A percentile compares a stretch with the other conserved stretches of the same genome.
Evolutionary conservation across 2,113 vertebrate genomes (phyloP).

Genomic region (Gasterosteus nipponicus): DNA sequence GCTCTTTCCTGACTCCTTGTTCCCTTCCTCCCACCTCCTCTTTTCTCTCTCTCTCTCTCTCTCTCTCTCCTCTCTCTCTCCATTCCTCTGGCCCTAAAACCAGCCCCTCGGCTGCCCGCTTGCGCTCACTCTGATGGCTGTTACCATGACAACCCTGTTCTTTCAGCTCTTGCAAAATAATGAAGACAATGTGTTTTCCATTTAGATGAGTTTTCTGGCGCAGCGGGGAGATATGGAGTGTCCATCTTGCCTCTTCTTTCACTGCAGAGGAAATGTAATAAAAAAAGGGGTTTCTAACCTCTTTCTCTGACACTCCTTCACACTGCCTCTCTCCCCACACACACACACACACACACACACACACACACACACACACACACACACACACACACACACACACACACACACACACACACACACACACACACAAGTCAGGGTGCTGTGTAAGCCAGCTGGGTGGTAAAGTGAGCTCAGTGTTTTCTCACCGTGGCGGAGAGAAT

Average conservation of each 20-base stretch:
- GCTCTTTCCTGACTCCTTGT: slow-evolving; percentile 47
- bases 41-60: slow-evolving; percentile 5
- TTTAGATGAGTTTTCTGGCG: slow-evolving; percentile 98
- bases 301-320: slow-evolving; percentile 52
- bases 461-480: slow-evolving; percentile 60
- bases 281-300: slow-evolving; percentile 77
- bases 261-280: slow-evolving; percentile 83
- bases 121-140: slow-evolving; percentile 93
- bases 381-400: slow-evolving; percentile 37
- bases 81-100: slow-evolving; percentile 85
- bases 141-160: slow-evolving; percentile 98
- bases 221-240: slow-evolving; percentile 87
- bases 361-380: slow-evolving; percentile 58
- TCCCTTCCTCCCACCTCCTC: slow-evolving; percentile 19
- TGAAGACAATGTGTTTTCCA: slow-evolving; percentile 99
- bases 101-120: slow-evolving; percentile 82
- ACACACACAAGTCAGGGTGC: slow-evolving; percentile 65
- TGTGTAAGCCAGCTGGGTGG: slow-evolving; percentile 68
- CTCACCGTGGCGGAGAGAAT: slow-evolving; percentile 29
- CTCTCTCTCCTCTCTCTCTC: slow-evolving; percentile 58
- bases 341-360: slow-evolving; percentile 18
- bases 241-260: slow-evolving; percentile 88
- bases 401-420: slow-evolving; percentile 18
- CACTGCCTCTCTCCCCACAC: slow-evolving; percentile 38
- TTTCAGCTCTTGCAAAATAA: slow-evolving; percentile 98